phyloP scores from a whole-genome alignment of 2,888 invertebrate genomes.

The Gastracanthus pulcherrimus region DNA sequence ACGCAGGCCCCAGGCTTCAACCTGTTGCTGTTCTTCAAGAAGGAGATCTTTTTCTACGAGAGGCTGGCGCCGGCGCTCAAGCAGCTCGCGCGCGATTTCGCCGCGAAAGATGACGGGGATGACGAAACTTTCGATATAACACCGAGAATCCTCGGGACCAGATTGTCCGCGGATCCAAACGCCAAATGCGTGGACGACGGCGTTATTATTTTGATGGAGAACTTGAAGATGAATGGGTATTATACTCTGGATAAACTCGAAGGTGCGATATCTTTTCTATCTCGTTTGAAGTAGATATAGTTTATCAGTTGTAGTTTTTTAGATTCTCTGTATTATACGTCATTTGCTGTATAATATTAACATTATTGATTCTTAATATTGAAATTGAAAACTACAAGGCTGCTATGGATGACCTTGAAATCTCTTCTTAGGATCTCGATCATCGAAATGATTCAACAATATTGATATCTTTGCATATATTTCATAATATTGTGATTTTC shows the following conservation, averaged over 20 bases:
- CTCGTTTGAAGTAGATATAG: no score
- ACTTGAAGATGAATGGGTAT: conserved; percentile 38
- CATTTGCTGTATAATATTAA: no score
- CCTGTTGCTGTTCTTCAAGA: conserved; percentile 35
- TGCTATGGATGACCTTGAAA: no score
- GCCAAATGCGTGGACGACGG: conserved; percentile 41
- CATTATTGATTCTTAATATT: no score
- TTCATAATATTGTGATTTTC: no score
- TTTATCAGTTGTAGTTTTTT: no score
- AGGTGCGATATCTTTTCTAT: conserved; percentile 44
- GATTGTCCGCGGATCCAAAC: neutral
- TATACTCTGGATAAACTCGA: conserved; percentile 48
- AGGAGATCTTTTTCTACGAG: conserved; percentile 57
- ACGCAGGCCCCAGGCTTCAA: conserved; percentile 28
- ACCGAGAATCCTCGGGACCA: conserved; percentile 35
- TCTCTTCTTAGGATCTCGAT: no score
- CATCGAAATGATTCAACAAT: no score
- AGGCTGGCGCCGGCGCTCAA: neutral
- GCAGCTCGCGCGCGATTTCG: conserved; percentile 27
- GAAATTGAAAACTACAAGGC: no score
- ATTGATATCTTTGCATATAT: no score
- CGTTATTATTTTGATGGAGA: conserved; percentile 46
- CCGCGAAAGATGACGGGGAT: neutral
- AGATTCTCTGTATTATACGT: no score
- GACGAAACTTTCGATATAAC: conserved; percentile 18